Base-by-base conservation (phyloP, 2,113 vertebrate genomes). In the Cisticola juncidis region DNA sequence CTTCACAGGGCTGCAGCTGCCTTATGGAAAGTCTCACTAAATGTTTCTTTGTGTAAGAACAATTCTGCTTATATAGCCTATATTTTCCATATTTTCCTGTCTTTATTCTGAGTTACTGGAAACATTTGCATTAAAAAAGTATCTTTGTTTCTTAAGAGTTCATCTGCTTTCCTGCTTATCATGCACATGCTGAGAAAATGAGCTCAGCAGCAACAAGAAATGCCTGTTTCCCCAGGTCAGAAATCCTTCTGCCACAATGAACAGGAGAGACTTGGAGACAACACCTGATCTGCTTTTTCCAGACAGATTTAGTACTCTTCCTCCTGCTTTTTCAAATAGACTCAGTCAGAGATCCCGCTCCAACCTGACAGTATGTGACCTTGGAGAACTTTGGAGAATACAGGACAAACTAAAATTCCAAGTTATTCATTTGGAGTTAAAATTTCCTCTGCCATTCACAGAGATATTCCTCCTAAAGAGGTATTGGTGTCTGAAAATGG, bases 401-500 rank as follows among this genome's bases (percentile, higher is more conserved):
- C 82, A 70, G 95, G 90, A 90, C 73, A 91, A 96, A 96, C 79
- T 97, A 81, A 92, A 98, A 97, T 95, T 95, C 84, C 81, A 87
- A 78, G 87, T 96, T 90, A 95, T 96, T 96, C 95, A 92, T 95
- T 85, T 96, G 90, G 83, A 95, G 80, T 91, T 96, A 87, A 94
- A 95, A 81, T 81, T 95, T 94, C 90, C 84, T 91, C 73, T 57
- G 54, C 74, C 40, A 48, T 83, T 85, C 88, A 68, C 26, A 95
- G 94, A 97, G 93, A 66, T 42, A 48, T 94, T 94, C 58, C 79
- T 56, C 84, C 77, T 84, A 90, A 97, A 95, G 81, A 89, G 31
- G 35, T 69, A 93, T 90, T 94, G 57, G 90, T 97, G 86, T 94
- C 85, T 61, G 82, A 74, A 80, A 90, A 61, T 6, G 36, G 33